Conservation (phyloP, 2,888 invertebrate species). For the Scrobipalpa costella region DNA sequence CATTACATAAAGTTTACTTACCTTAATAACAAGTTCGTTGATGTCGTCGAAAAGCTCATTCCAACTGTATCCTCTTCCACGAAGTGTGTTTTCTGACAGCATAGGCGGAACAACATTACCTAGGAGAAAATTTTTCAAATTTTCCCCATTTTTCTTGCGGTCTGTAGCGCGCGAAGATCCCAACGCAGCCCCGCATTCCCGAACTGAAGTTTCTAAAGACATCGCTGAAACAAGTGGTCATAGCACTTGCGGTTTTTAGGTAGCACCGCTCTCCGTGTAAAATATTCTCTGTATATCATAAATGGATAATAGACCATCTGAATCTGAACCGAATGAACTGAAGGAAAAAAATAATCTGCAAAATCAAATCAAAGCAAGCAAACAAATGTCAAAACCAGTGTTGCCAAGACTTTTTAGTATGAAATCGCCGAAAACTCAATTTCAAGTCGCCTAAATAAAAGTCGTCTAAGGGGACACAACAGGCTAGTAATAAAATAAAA, state of each 20-base stretch:
- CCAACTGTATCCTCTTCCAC: conserved; percentile 66
- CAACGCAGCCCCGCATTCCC: conserved; percentile 60
- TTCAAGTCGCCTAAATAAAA: no score
- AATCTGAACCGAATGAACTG: no score
- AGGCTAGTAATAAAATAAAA: no score
- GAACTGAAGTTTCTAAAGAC: conserved; percentile 64
- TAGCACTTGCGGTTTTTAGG: background rate
- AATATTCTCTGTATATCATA: no score
- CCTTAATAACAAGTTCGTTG: conserved; percentile 70
- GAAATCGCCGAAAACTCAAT: no score
- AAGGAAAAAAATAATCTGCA: no score
- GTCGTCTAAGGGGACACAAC: no score
- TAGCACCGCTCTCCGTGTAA: no score
- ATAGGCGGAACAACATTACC: conserved; percentile 64
- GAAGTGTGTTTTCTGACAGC: conserved; percentile 61
- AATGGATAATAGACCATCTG: no score
- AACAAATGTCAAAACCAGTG: no score
- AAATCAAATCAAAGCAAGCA: no score
- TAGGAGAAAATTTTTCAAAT: conserved; percentile 63
- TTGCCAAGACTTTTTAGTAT: no score
- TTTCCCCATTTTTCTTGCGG: conserved; percentile 71
- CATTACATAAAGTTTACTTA: conserved; percentile 34
- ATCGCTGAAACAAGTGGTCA: conserved; percentile 40
- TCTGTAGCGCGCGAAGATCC: conserved; percentile 65
- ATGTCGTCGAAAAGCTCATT: conserved; percentile 67